Base-by-base conservation (phyloP, 2,113 vertebrate species). In the Regulus satrapa region DNA sequence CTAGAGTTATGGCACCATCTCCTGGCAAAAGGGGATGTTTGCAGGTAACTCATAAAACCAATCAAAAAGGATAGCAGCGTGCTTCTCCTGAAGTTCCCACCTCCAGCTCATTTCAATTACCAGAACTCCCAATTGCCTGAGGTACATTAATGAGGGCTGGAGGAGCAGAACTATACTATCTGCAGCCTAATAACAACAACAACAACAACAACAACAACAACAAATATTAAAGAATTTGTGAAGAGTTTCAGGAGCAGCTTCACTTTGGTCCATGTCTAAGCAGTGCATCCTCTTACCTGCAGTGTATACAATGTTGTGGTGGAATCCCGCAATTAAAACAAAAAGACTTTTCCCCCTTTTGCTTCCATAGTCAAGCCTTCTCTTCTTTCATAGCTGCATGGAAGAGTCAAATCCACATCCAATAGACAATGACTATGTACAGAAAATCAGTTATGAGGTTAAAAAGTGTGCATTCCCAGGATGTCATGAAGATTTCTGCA, bases 1-100 rank as follows among this genome's bases (percentile, higher is more conserved):
- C 34, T 91, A 61, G 71, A n/a, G 34, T 58, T 92, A 38, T 19
- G 28, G 26, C 82, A 48, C 95, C 95, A 97, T 88, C 96, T 96
- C 2, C n/a, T 93, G 96, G 74, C 55, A 24, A 43, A 7, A 40
- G 8, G 3, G 9, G 71, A 21, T 40, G 3, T 41, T 92, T 69
- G 58, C 63, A 14, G 2, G 0, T 10, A 77, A 17, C 5, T 11
- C 8, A 2, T 6, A 45, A 79, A 25, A n/a, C 2, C 3, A 14
- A 8, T 21, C 1, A 19, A 10, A 67, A 32, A 21, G 1, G 4
- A 2, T 6, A 6, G 5, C 12, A 36, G 14, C 4, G 12, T 24
- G 2, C 20, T 75, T 58, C 9, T 28, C 20, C 23, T 32, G 36
- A 46, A 28, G 2, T 63, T 71, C 68, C 16, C 13, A 25, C 23